These are phyloP conservation scores for Hanleya hanleyi DNA, from an alignment of 2,888 invertebrate species.

Conservation along the genomic window DNA sequence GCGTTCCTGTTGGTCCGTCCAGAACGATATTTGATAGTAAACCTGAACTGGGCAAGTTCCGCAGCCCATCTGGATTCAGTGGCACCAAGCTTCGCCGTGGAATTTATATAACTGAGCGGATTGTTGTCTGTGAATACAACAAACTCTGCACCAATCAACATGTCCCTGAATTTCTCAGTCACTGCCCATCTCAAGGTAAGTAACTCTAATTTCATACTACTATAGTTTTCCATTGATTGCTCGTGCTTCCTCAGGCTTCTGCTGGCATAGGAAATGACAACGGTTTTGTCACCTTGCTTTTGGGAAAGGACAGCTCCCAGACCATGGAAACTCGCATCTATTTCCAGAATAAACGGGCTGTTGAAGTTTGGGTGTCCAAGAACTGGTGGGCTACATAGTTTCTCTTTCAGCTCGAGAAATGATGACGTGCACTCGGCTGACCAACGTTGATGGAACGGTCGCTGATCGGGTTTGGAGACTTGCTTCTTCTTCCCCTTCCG, in stretches of 20 bases:
- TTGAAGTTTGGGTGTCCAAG: background rate
- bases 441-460: too few relatives aligned
- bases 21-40: background rate
- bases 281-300: constrained; percentile 8
- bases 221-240: constrained; percentile 13
- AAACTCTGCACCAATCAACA: background rate
- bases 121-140: background rate
- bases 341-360: background rate
- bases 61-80: background rate
- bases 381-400: background rate
- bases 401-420: background rate
- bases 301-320: constrained; percentile 14
- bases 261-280: constrained; percentile 25
- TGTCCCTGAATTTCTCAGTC: background rate
- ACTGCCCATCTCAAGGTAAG: constrained; percentile 23
- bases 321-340: background rate
- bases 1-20: background rate
- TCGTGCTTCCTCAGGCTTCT: constrained; percentile 10
- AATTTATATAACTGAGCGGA: background rate
- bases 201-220: constrained; percentile 24
- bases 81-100: background rate
- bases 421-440: too few relatives aligned
- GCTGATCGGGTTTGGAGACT: too few relatives aligned
- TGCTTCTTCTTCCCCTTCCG: too few relatives aligned
- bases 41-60: background rate